Conservation (phyloP, 2,113 vertebrate genomes). For the Notiomystis cincta region DNA sequence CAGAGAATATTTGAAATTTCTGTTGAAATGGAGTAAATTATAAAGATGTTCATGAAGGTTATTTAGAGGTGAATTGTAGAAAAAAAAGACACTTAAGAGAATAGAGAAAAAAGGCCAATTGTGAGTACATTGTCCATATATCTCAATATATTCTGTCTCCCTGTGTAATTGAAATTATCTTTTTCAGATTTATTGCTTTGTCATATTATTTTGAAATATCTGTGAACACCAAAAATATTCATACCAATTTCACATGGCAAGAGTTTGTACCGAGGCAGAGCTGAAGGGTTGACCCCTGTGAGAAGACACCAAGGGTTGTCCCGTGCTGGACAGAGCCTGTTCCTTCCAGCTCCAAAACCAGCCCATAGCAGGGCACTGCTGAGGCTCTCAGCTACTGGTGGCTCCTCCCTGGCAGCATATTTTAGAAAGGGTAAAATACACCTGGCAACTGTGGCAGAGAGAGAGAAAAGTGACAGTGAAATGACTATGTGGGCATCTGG, state of each 20-base stretch:
- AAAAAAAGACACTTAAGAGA: background rate
- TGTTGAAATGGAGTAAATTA: background rate
- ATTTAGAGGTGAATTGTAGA: background rate
- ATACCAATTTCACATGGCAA: background rate
- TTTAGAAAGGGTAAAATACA: background rate
- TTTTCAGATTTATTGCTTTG: background rate
- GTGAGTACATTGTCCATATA: background rate
- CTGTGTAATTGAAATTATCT: background rate
- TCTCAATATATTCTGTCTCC: background rate
- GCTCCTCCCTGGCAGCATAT: background rate
- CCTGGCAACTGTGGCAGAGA: background rate
- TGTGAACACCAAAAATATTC: background rate
- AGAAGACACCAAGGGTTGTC: background rate
- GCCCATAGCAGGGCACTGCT: background rate
- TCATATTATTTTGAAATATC: background rate
- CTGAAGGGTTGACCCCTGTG: background rate
- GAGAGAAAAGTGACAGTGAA: background rate
- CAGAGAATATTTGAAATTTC: background rate
- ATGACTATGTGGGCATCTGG: background rate
- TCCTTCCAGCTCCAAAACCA: background rate
- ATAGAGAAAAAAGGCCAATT: accelerated
- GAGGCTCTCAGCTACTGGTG: no score
- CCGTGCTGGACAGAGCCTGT: accelerated
- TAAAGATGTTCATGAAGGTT: background rate
- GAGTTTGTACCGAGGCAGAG: accelerated